These are phyloP conservation scores for Syngnathus rostellatus DNA, from an alignment of 2,797 vertebrate genomes.

Conservation along the genomic window DNA sequence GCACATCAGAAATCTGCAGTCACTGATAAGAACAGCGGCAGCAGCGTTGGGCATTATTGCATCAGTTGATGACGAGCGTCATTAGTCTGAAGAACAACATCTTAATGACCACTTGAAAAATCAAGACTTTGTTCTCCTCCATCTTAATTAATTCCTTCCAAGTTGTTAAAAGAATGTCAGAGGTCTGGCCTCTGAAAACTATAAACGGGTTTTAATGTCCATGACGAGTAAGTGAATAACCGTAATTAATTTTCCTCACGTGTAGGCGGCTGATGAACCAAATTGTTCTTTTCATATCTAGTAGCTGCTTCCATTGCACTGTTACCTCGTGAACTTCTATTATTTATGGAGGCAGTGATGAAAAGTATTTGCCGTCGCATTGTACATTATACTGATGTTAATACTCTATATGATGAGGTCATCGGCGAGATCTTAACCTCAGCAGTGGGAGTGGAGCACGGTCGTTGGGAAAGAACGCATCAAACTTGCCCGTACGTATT, in stretches of 20 bases:
- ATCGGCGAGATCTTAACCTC: slow-evolving; percentile 1
- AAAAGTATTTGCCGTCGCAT: background rate
- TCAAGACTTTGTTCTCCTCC: background rate
- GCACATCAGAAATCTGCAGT: slow-evolving; percentile 41
- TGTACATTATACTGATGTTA: background rate
- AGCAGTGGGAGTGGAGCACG: background rate
- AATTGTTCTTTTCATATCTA: background rate
- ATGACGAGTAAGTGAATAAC: background rate
- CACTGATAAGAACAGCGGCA: slow-evolving; percentile 47
- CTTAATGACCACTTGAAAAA: slow-evolving; percentile 37
- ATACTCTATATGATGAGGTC: background rate
- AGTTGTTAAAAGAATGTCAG: slow-evolving; percentile 2
- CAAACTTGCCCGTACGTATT: background rate
- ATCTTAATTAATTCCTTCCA: background rate
- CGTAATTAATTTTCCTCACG: background rate
- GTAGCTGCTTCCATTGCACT: background rate
- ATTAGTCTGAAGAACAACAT: slow-evolving; percentile 28
- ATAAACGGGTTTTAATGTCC: background rate
- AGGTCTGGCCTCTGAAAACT: background rate
- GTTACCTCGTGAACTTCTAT: background rate
- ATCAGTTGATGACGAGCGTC: slow-evolving; percentile 45
- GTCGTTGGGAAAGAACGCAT: slow-evolving; percentile 1
- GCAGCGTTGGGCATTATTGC: slow-evolving; percentile 51
- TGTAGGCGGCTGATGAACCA: background rate
- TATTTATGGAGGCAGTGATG: background rate